Evolutionary conservation across 2,888 invertebrate species (phyloP).

Genomic region (Cryptus viduatorius): DNA sequence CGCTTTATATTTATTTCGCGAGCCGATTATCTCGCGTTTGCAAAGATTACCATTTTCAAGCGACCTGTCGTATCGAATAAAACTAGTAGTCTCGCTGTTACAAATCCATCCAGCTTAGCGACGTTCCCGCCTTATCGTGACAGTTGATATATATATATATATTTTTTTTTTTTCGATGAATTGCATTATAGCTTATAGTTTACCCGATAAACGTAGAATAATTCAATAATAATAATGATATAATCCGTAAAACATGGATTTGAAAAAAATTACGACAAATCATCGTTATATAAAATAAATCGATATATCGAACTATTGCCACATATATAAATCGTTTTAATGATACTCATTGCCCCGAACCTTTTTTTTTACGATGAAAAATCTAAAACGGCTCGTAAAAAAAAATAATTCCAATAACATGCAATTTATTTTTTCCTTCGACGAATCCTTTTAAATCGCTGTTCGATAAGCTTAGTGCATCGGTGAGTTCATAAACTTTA

Average conservation of each 20-base stretch:
- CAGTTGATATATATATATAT: background rate
- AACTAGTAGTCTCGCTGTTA: background rate
- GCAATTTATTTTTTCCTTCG: background rate
- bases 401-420: too few relatives aligned
- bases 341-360: too few relatives aligned
- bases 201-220: background rate
- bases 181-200: background rate
- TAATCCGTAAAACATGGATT: too few relatives aligned
- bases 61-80: background rate
- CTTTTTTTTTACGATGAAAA: too few relatives aligned
- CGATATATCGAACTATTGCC: too few relatives aligned
- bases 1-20: background rate
- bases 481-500: background rate
- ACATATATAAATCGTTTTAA: too few relatives aligned
- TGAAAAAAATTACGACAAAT: too few relatives aligned
- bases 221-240: too few relatives aligned
- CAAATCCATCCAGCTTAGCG: constrained; percentile 3
- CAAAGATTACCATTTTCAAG: constrained; percentile 2
- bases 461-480: constrained; percentile 11
- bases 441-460: background rate
- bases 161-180: background rate
- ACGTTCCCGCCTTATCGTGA: background rate
- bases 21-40: constrained; percentile 41
- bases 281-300: too few relatives aligned
- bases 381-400: too few relatives aligned